A percentile compares a stretch with the other conserved stretches of the same genome.
Evolutionary conservation across 2,797 vertebrate genomes (phyloP).

Genomic region (Cephalopachus bancanus): DNA sequence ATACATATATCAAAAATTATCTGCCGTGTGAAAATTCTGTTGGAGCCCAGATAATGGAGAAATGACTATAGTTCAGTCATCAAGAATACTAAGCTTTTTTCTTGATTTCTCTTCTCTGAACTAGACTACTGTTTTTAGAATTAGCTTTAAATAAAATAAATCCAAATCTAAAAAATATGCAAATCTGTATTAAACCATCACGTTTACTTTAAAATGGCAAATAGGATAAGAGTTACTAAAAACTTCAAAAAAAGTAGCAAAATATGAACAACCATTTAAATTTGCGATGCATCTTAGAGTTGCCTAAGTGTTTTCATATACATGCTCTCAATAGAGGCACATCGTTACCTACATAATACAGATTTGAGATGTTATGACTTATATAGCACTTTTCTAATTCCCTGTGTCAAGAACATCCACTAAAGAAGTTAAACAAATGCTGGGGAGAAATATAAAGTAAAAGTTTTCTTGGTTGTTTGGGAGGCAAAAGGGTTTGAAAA

Average conservation of each 20-base stretch:
- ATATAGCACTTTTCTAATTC: neutral
- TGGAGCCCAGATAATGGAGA: neutral
- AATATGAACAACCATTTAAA: neutral
- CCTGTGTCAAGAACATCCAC: constrained; percentile 4
- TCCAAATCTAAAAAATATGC: neutral
- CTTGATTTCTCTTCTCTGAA: neutral
- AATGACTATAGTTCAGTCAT: constrained; percentile 1
- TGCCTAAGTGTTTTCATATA: constrained; percentile 23
- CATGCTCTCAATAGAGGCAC: neutral
- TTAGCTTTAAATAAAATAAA: neutral
- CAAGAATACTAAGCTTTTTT: neutral
- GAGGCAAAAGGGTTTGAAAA: neutral
- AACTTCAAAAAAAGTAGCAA: constrained; percentile 22
- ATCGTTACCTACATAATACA: neutral
- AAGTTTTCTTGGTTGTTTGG: neutral
- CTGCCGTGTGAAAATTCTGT: neutral
- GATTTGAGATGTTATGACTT: neutral
- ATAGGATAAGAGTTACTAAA: neutral
- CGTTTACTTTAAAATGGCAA: constrained; percentile 3
- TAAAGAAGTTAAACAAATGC: constrained; percentile 12
- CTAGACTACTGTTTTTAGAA: neutral
- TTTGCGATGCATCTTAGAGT: constrained; percentile 2
- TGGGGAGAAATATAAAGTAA: neutral
- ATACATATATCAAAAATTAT: neutral
- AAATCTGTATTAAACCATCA: neutral